Evolutionary conservation across 2,888 invertebrate species (phyloP), one percentile per base, ranked within the genome.

Genomic region (Stenodera caucasica): DNA sequence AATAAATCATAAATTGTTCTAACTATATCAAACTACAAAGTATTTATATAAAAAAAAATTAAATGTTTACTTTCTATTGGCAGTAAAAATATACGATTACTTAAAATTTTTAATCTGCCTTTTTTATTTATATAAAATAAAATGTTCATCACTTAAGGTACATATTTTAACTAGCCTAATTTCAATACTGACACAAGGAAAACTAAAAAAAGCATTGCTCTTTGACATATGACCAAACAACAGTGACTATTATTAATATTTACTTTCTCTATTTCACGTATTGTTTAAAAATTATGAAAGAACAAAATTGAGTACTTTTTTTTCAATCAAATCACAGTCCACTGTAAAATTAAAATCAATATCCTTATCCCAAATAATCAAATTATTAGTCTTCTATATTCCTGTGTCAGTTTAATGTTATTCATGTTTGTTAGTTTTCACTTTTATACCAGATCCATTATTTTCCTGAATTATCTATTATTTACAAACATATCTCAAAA

Each of bases 111-210:
- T 53, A 49, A 58, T 56, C 63, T 63, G 62, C 61, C 65, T 52
- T 26, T 61, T 62, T 67, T 66, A 63, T 64, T 65, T 70, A 71
- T 72, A 70, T 72, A 70, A 70, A 72, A 69, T 72, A 71, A 83
- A 73, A 71, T 71, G 69, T 73, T 70, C 72, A 72, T 74, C 71
- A 73, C 72, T 72, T 72, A 71, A 69, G 68, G 72, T 74, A 73
- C 69, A 69, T 45, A 45, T 61, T 66, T 69, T 70, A 69, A 63
- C 64, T 67, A 70, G 62, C 65, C 67, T 70, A 72, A 58, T 65
- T 63, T 70, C 7, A 74, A 72, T 71, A 74, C 72, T 71, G 74
- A 73, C 74, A 70, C 70, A 70, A 73, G 72, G 70, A 70, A 45
- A 69, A 65, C 62, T 64, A 62, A 64, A 60, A 61, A 57, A 66